Evolutionary conservation across 2,113 vertebrate genomes (phyloP).

Genomic region (Sinocyclocheilus anshuiensis): DNA sequence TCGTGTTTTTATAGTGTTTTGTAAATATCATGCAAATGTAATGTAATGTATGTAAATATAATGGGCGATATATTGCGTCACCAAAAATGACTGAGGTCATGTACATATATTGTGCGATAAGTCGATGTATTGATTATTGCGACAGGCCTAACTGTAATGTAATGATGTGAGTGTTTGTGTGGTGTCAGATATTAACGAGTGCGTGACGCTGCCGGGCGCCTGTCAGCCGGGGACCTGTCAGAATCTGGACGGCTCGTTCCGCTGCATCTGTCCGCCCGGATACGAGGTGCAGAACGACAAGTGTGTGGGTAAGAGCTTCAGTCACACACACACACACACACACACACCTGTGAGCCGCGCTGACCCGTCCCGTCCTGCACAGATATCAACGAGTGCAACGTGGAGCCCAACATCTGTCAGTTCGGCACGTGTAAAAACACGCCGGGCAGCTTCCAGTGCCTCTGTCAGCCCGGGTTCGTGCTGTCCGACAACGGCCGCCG

Average conservation of each 20-base stretch:
- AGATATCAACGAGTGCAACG: conserved; percentile 92
- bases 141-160: too few species aligned
- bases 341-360: too few species aligned
- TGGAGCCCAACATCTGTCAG: conserved; percentile 87
- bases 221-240: conserved; percentile 93
- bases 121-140: too few species aligned
- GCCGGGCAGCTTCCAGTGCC: conserved; percentile 89
- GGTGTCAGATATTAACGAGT: conserved; percentile 87
- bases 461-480: conserved; percentile 86
- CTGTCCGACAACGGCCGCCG: conserved; percentile 86
- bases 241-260: conserved; percentile 93
- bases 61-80: too few species aligned
- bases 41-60: too few species aligned
- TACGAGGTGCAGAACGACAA: conserved; percentile 91
- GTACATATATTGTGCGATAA: too few species aligned
- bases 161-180: too few species aligned
- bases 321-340: background rate
- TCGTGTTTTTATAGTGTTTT: too few species aligned
- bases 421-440: conserved; percentile 91
- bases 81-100: too few species aligned
- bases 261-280: conserved; percentile 89
- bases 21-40: too few species aligned
- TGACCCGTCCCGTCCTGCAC: conserved; percentile 40
- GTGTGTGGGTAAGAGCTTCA: conserved; percentile 81
- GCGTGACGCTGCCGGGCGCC: conserved; percentile 79